Evolutionary conservation across 2,797 vertebrate genomes (phyloP).

Genomic region (Rallus crepitans): DNA sequence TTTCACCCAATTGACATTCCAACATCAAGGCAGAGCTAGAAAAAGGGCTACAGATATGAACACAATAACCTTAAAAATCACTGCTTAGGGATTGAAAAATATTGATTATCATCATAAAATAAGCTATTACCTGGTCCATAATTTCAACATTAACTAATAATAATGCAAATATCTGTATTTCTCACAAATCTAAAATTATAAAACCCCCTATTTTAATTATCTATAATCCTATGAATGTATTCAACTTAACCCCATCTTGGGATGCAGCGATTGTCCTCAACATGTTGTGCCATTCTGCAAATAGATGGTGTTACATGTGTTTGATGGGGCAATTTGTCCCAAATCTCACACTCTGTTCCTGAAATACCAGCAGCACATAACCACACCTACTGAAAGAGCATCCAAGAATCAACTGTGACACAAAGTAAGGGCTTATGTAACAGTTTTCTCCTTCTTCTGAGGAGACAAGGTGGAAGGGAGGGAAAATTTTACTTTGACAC

Average conservation of each 20-base stretch:
- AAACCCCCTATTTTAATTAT: background rate
- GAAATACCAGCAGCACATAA: background rate
- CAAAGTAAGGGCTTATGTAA: background rate
- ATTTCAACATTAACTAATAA: background rate
- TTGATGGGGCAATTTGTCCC: background rate
- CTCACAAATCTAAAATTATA: background rate
- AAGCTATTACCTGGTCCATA: background rate
- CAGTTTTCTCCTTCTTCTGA: background rate
- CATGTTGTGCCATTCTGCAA: background rate
- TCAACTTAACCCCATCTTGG: background rate
- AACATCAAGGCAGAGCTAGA: background rate
- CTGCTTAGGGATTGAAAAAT: background rate
- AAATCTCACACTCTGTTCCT: background rate
- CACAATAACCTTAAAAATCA: background rate
- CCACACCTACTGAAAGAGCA: background rate
- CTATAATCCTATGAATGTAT: background rate
- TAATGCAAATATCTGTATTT: background rate
- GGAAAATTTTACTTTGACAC: background rate
- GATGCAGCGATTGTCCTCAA: background rate
- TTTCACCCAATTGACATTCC: background rate
- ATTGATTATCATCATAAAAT: background rate
- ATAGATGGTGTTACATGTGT: background rate
- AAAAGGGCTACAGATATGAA: background rate
- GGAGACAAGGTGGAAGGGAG: background rate
- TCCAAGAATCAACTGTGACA: background rate